Base-by-base conservation (phyloP, 2,797 vertebrate genomes). In the Hafferia zeledoni region DNA sequence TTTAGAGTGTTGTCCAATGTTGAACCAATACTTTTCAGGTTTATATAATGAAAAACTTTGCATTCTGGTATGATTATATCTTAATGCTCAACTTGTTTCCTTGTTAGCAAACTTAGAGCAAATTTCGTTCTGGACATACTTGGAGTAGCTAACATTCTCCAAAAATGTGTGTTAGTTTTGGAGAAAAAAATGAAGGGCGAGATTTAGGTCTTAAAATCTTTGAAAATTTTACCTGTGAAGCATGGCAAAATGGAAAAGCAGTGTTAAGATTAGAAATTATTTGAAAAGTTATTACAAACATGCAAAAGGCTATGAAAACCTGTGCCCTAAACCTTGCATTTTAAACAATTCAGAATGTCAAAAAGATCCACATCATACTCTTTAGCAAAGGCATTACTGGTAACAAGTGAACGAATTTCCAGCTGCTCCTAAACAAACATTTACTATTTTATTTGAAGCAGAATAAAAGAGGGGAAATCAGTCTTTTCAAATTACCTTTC, bases 61-160 rank as follows among this genome's bases (percentile, higher is more conserved):
- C 71, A 47, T 81, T 15, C 27, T 95, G 56, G 7, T 81, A 82
- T 76, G 50, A 47, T 39, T 67, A 30, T 53, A 83, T 31, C 39
- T 68, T 70, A 72, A 18, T 56, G 44, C 20, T 90, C 82, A 95
- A 79, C 43, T 37, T 74, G 84, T 43, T 94, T 95, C 87, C 71
- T 64, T 44, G 47, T 90, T 50, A 93, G 79, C 41, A 87, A 76
- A 83, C 71, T 84, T 88, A 22, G 52, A 93, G 30, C 27, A 95
- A 91, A 77, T 89, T 94, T 95, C 61, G 56, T 85, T 94, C 44
- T 83, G 83, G 83, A 96, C 70, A 39, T 93, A 89, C 31, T 14
- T 65, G 90, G 64, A 96, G 33, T 90, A 97, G 78, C 85, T 87
- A 95, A 14, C 19, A 82, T 74, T 95, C 78, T 91, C 78, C 67